Percentiles rank a stretch among this genome's conserved stretches.
Conservation (phyloP, 2,888 invertebrate genomes). For the Nebria brevicollis region DNA sequence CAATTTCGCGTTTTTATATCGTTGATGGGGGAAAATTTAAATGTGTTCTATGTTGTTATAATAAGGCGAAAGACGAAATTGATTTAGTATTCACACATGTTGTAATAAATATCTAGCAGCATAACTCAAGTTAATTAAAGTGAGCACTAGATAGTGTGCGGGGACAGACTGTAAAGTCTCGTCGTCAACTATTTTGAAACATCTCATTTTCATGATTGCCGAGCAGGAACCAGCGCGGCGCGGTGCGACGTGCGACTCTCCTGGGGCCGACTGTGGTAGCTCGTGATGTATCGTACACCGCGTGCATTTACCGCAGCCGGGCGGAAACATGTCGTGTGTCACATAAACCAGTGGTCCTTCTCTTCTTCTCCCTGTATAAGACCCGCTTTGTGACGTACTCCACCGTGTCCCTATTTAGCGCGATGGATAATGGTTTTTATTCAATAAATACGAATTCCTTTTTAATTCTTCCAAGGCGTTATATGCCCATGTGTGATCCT, state of each 20-base stretch:
- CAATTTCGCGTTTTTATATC: no score
- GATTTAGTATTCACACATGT: not conserved
- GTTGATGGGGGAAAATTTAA: no score
- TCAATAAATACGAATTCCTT: no score
- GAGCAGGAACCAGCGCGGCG: not conserved
- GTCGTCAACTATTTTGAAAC: not conserved
- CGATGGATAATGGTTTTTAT: no score
- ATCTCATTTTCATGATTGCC: conserved; percentile 1
- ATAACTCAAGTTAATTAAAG: not conserved
- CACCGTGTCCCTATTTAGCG: no score
- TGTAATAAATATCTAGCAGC: no score
- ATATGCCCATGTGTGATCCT: no score
- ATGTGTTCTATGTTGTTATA: no score
- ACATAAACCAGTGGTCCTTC: not conserved
- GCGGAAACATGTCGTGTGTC: not conserved
- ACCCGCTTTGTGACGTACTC: not conserved
- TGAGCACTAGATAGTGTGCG: not conserved
- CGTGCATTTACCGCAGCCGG: not conserved
- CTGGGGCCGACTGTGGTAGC: not conserved
- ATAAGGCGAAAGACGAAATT: not conserved
- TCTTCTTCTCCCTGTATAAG: no score
- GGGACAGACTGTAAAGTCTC: not conserved
- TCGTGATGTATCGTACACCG: not conserved
- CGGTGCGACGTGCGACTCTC: not conserved
- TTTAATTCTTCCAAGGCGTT: no score